phyloP scores from a whole-genome alignment of 2,888 invertebrate genomes.

The Agrochola lota region DNA sequence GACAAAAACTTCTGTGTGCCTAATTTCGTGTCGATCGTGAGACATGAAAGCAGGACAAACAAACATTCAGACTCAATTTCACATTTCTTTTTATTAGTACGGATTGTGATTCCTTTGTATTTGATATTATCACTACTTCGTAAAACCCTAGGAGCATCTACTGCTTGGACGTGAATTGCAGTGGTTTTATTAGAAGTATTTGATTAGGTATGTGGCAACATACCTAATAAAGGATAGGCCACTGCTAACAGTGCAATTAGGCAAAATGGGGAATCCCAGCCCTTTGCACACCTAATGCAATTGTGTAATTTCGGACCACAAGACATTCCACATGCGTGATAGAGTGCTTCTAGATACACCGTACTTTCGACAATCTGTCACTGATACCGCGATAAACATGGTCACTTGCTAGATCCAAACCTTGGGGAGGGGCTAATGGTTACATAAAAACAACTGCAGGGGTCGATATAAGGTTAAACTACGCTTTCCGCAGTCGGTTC shows the following conservation, averaged over 20 bases:
- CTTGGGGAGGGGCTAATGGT: no score
- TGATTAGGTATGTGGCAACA: not conserved
- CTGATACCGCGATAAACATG: not conserved
- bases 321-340: no score
- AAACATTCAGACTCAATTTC: conserved; percentile 18
- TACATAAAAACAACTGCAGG: no score
- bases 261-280: not conserved
- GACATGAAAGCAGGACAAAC: conserved; percentile 21
- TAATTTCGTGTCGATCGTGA: not conserved
- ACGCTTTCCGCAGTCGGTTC: no score
- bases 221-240: no score
- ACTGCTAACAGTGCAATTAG: not conserved
- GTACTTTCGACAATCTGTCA: no score
- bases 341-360: no score
- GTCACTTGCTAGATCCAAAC: not conserved
- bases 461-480: no score
- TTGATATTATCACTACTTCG: no score
- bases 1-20: not conserved
- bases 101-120: not conserved
- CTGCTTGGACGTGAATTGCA: not conserved
- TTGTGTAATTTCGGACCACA: not conserved
- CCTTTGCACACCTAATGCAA: no score
- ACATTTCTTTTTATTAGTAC: not conserved
- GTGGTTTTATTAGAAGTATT: not conserved
- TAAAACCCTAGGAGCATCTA: not conserved